These are phyloP conservation scores for Natrix natrix DNA, from an alignment of 2,797 vertebrate genomes.

Conservation along the genomic window DNA sequence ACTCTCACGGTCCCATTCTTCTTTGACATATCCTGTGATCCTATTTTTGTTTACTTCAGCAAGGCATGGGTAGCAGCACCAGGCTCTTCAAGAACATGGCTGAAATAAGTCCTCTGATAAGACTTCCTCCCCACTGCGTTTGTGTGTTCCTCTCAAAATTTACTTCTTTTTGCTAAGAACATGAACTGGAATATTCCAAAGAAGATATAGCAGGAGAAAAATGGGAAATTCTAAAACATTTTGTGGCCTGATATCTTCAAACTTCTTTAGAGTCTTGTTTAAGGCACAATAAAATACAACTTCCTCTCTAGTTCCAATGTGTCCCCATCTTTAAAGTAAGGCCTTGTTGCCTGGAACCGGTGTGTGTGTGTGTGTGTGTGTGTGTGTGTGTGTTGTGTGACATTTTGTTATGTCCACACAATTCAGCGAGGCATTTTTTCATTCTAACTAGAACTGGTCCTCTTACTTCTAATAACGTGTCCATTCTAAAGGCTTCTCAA, in stretches of 20 bases:
- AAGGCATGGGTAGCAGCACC: not conserved
- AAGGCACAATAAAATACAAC: not conserved
- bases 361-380: too few species aligned
- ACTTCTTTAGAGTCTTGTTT: not conserved
- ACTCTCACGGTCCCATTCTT: not conserved
- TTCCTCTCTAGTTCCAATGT: not conserved
- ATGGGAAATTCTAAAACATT: not conserved
- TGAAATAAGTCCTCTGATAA: not conserved
- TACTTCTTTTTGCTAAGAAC: not conserved
- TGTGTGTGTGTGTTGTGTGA: not conserved
- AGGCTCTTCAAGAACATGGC: not conserved
- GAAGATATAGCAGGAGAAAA: not conserved
- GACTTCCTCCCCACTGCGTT: not conserved
- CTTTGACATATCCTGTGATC: not conserved
- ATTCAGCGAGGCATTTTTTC: not conserved
- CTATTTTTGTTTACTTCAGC: not conserved
- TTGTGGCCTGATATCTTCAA: not conserved
- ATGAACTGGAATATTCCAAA: not conserved
- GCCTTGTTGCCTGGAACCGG: not conserved
- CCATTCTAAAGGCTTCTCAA: not conserved
- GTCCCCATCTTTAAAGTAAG: not conserved
- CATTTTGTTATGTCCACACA: not conserved
- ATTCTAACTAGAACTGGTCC: not conserved
- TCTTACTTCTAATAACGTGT: not conserved
- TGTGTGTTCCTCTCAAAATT: not conserved